A percentile compares a stretch with the other conserved stretches of the same genome.
Evolutionary conservation across 2,888 invertebrate species (phyloP).

Genomic region (Drosophila niveifrons): DNA sequence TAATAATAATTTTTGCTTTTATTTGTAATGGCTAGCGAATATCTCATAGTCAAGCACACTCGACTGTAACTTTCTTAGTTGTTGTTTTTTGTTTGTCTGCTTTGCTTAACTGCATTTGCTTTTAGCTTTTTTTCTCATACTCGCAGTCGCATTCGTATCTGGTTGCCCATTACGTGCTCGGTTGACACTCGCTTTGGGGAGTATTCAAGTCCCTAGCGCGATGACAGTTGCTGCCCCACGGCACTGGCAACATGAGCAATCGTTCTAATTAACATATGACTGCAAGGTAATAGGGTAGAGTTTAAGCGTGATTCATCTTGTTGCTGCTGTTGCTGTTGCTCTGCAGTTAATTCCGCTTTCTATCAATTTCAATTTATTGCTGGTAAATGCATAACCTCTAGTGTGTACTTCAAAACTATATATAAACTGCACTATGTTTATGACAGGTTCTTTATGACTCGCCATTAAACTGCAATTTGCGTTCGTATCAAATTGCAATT

Average conservation of each 20-base stretch:
- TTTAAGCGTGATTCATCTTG: background rate
- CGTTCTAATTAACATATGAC: constrained; percentile 44
- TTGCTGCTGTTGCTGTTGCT: background rate
- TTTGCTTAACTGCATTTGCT: constrained; percentile 27
- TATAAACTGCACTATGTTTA: constrained; percentile 32
- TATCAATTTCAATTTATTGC: background rate
- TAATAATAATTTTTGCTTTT: too few relatives aligned
- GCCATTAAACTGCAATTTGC: constrained; percentile 77
- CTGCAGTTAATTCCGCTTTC: background rate
- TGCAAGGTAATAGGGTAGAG: constrained; percentile 3
- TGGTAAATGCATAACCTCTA: background rate
- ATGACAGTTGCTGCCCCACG: constrained; percentile 8
- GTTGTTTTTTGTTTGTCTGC: constrained; percentile 20
- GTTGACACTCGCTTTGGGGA: constrained; percentile 36
- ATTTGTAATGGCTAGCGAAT: too few relatives aligned
- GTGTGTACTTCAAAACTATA: background rate
- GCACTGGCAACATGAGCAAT: constrained; percentile 52
- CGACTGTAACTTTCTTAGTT: too few relatives aligned
- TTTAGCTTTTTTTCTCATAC: background rate
- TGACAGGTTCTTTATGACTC: constrained; percentile 38
- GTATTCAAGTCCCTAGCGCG: constrained; percentile 33
- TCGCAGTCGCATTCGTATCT: constrained; percentile 12
- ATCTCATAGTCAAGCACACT: too few relatives aligned
- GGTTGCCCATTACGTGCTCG: constrained; percentile 21
- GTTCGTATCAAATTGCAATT: constrained; percentile 67